Base-by-base conservation (phyloP, 2,113 vertebrate species). In the Cranoglanis bouderius region DNA sequence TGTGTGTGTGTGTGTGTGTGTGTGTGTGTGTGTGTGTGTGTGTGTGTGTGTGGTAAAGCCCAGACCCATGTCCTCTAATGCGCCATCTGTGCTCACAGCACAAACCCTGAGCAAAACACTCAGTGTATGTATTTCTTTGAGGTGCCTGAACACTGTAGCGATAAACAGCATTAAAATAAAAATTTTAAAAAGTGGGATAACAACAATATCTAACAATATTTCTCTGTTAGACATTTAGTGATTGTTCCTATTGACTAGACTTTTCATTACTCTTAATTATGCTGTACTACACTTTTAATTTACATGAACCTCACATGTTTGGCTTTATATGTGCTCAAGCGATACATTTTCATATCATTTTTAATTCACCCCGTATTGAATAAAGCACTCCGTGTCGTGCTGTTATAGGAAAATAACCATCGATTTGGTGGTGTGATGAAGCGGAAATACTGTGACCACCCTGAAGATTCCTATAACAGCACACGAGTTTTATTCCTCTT, bases 21-120 rank as follows among this genome's bases (percentile, higher is more conserved):
- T 72, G 32, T 38, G 32, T 38, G 59, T 61, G 82, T 8, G 84
- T 67, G 16, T 72, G 32, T 72, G 67, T 38, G 32, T 72, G 67
- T 72, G 32, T 38, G 24, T 61, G 82, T 19, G 84, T 67, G 72
- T 59, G n/a, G 77, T 74, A 75, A 82, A 86, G 65, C 81, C 75
- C n/a, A 78, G 85, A 38, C 35, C 82, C 8, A 32, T 75, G 43
- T 57, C 38, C 40, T 49, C 55, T 85, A 74, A 85, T 90, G 82
- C 29, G 72, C 89, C 86, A 87, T 87, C 82, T 90, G 86, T 59
- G 84, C 43, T 24, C 70, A 59, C 61, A 80, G 29, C 24, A 78
- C 26, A 49, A 78, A 49, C 75, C 75, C 24, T 43, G 35, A 43
- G 4, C 74, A 77, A 77, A 46, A 29, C 40, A 6, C 21, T 32